phyloP scores from a whole-genome alignment of 2,888 invertebrate species.

The Acanthosepion esculentum region DNA sequence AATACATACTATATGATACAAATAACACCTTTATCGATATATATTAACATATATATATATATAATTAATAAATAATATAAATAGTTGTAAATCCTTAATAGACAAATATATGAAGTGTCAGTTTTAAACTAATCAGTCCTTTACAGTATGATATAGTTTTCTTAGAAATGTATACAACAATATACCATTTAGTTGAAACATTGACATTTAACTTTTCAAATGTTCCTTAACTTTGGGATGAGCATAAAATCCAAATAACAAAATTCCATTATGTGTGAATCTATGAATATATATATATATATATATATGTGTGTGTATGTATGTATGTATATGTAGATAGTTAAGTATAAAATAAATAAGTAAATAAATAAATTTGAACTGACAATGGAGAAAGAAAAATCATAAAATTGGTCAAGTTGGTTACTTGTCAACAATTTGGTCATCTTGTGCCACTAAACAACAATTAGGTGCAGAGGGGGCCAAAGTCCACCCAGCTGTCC shows the following conservation, averaged over 20 bases:
- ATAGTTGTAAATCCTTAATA: not conserved
- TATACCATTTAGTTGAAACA: not conserved
- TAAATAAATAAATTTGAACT: not conserved
- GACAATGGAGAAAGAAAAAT: not conserved
- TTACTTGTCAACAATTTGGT: constrained; percentile 8
- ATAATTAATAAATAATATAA: not conserved
- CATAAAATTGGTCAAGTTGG: constrained; percentile 3
- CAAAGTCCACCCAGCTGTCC: constrained; percentile 15
- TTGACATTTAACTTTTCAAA: too few species aligned
- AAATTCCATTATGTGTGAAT: not conserved
- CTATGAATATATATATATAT: too few species aligned
- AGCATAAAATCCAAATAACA: too few species aligned
- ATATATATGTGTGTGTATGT: not conserved
- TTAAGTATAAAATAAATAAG: not conserved
- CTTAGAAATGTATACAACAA: not conserved
- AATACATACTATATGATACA: not conserved
- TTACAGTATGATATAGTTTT: not conserved
- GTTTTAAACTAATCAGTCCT: not conserved
- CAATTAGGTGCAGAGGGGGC: constrained; percentile 40
- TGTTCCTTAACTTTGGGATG: too few species aligned
- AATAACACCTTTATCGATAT: not conserved
- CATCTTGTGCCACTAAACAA: constrained; percentile 4
- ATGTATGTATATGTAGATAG: not conserved
- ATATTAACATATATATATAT: not conserved
- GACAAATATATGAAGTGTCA: not conserved